Base-by-base conservation (phyloP, 1,140 invertebrate genomes). In the Piezodorus guildinii region DNA sequence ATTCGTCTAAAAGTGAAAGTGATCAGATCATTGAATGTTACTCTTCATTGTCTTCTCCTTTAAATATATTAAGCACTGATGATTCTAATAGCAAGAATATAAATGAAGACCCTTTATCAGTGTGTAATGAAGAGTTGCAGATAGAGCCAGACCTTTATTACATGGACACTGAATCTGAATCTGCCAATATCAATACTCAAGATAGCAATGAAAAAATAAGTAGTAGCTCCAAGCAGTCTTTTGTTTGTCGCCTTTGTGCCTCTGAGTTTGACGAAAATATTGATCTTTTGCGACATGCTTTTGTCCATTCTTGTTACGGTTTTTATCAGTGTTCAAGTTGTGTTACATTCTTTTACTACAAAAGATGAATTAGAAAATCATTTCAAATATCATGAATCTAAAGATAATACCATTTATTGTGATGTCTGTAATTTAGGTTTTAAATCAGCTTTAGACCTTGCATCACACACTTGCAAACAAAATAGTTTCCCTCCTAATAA, bases 261-360 rank as follows among this genome's bases (percentile, higher is more conserved):
- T 17, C 65, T 12, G 67, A 68, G 17, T 68, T 68, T 52, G 45
- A 34, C 9, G 39, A 54, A 23, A 49, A 62, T 15, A 46, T 39
- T 2, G 64, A 63, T 21, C 39, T 68, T 15, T 17, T 66, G 15
- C 56, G 63, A 45, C 67, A 68, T 63, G 64, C 67, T 25, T 56
- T 62, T 8, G 45, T 51, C 4, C 67, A 68, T 64, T 60, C 67
- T 16, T 60, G 62, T 44, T 44, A 52, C 10, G 56, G 64, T 12
- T 64, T 43, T 52, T 66, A 62, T 54, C 62, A 62, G 8, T 68
- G 67, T 46, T 58, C 62, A 17, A 15, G 63, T 17, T 68, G 65
- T 63, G 65, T 65, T 16, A 44, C 17, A 39, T 64, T 27, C 25
- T 68, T n/a, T 62, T 62, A 27, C 39, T 15, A 62, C 52, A 16